Evolutionary conservation across 2,888 invertebrate genomes (phyloP).

Genomic region (Acrobasis suavella): DNA sequence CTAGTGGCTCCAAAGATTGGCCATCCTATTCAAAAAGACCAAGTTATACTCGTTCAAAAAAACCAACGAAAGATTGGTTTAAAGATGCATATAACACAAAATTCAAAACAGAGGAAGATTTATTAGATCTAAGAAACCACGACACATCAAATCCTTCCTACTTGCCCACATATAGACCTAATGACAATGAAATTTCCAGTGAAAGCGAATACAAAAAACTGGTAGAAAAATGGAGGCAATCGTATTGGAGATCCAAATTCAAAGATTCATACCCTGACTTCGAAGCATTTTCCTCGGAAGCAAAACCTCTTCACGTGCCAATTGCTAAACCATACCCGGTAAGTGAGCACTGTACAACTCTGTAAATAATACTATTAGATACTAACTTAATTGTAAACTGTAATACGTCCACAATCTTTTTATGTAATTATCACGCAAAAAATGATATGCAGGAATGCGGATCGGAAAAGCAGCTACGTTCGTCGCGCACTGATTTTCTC

Average conservation of each 20-base stretch:
- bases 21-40: constrained; percentile 45
- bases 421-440: constrained; percentile 61
- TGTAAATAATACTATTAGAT: constrained; percentile 32
- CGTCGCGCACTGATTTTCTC: constrained; percentile 79
- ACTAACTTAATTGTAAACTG: constrained; percentile 25
- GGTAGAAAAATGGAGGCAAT: constrained; percentile 71
- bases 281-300: constrained; percentile 65
- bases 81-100: constrained; percentile 55
- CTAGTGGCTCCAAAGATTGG: constrained; percentile 46
- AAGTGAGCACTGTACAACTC: constrained; percentile 41
- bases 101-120: constrained; percentile 74
- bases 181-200: constrained; percentile 47
- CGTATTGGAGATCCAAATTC: constrained; percentile 68
- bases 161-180: constrained; percentile 58
- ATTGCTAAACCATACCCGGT: constrained; percentile 73
- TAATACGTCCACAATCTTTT: constrained; percentile 36
- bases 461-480: constrained; percentile 66
- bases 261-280: constrained; percentile 62
- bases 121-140: constrained; percentile 68
- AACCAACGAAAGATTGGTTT: constrained; percentile 57
- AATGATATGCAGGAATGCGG: constrained; percentile 71
- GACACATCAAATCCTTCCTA: constrained; percentile 68
- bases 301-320: constrained; percentile 64
- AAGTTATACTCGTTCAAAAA: constrained; percentile 43
- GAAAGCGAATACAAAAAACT: constrained; percentile 66